Evolutionary conservation across 2,797 vertebrate species (phyloP), one percentile per base, ranked within the genome.

Genomic region (Ctenosaura bakeri): DNA sequence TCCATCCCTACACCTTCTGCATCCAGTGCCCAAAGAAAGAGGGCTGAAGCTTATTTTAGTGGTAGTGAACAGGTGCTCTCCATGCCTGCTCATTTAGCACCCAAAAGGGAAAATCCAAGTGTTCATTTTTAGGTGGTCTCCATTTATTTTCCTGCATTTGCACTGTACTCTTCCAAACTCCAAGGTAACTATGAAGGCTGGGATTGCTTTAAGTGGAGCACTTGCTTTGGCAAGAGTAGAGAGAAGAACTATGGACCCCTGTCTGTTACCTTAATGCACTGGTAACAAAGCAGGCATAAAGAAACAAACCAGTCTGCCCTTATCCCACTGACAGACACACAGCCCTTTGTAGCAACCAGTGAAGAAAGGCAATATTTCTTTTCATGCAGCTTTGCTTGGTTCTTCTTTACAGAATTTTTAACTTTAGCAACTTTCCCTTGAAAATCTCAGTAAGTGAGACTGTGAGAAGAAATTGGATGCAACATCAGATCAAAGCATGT

Each of bases 401-500:
- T 56, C 38, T 22, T 20, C 54, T 38, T 62, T 64, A 24, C 76
- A 87, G 42, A 14, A 29, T 16, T 16, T n/a, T 59, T 54, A 46
- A 4, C 22, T 78, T 56, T 84, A 14, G 16, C 16, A 66, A 81
- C 20, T 78, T 71, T 54, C 56, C 50, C 20, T 24, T 10, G 77
- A 80, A 88, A 81, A 62, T 9, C 59, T 20, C 42, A 4, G 0
- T 18, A 56, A 71, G 20, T 26, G n/a, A 22, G 52, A 32, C 20
- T 3, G 71, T 90, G 85, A 88, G 91, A 94, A 91, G 83, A 46
- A 54, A 46, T 12, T 69, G 78, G 84, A 84, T 83, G 83, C 50
- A 59, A 35, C 59, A 22, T 35, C 74, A 79, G 93, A 94, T 95
- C 94, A 94, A 95, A 94, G 93, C 62, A 22, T 69, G 14, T 18